Base-by-base conservation (phyloP, 2,113 vertebrate species). In the Psammodynastes pulverulentus region DNA sequence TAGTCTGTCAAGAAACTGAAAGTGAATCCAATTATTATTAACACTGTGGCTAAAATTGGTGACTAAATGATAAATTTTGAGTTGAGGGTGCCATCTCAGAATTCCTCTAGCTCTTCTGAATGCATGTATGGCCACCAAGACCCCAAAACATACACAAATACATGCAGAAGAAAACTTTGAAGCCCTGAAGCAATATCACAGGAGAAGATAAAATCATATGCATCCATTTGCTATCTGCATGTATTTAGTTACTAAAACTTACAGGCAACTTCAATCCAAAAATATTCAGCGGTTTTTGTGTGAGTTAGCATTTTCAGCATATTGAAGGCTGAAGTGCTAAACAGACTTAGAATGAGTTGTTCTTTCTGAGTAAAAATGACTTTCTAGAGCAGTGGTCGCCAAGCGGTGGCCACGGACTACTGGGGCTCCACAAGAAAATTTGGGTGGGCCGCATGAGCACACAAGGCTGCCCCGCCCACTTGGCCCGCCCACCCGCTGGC, bases 1-100 rank as follows among this genome's bases (percentile, higher is more conserved):
- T 0, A 17, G 23, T 17, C 5, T 3, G 62, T 8, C 1, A 48
- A 13, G 62, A 84, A 91, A 84, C 39, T 5, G 0, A 9, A 88
- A 21, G 13, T 48, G 12, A 56, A 24, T 17, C 4, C 0, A 13
- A 6, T 45, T 84, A 46, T 49, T 48, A 53, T 6, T 53, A 84
- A 48, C 62, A 7, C 19, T 49, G 17, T 9, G 9, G 2, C 13
- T 10, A 13, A 45, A 89, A 49, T 5, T 4, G 54, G 24, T 58
- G 23, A 26, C 23, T 26, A 56, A 26, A 8, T 56, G 54, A 26
- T 8, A 24, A 24, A 56, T 56, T 56, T 56, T 26, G 9, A 26
- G 54, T 26, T 3, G 9, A 58, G 56, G 56, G 29, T 67, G 17
- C 12, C 62, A 15, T 67, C 13, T n/a, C 10, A 34, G 62, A 13